Conservation (phyloP, 2,888 invertebrate genomes). For the Chironomus tentans region DNA sequence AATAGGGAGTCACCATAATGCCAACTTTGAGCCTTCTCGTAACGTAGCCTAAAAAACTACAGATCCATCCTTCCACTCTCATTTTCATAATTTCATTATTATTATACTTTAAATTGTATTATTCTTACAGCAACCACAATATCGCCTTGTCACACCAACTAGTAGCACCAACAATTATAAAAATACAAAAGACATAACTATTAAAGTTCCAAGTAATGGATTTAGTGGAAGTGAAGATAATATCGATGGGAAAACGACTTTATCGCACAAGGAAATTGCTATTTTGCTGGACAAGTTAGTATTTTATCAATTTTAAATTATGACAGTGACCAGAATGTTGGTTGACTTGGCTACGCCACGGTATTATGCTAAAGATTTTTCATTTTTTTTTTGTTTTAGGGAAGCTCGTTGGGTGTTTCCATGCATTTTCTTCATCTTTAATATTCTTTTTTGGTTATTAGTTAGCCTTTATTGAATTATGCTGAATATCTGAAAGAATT, state of each 20-base stretch:
- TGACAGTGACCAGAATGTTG: no score
- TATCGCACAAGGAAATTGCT: conserved; percentile 81
- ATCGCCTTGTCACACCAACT: no score
- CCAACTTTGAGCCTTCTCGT: no score
- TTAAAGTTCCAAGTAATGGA: conserved; percentile 28
- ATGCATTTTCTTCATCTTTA: conserved; percentile 66
- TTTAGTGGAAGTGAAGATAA: conserved; percentile 39
- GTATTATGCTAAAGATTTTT: not conserved
- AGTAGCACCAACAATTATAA: conserved; percentile 43
- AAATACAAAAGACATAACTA: conserved; percentile 31
- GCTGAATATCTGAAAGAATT: no score
- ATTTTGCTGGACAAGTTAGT: conserved; percentile 62
- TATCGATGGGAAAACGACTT: conserved; percentile 53
- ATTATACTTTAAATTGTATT: no score
- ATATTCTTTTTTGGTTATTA: conserved; percentile 69
- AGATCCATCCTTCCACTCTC: no score
- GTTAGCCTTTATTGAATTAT: conserved; percentile 39
- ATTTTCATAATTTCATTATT: no score
- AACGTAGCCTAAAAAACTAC: no score
- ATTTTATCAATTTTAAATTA: not conserved
- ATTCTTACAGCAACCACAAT: no score
- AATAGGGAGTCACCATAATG: no score
- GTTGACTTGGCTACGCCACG: no score
- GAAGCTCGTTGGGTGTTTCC: conserved; percentile 71
- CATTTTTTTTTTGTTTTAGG: conserved; percentile 27